Percentiles rank a stretch among this genome's conserved stretches.
Evolutionary conservation across 2,888 invertebrate genomes (phyloP).

Genomic region (Andrena haemorrhoa): DNA sequence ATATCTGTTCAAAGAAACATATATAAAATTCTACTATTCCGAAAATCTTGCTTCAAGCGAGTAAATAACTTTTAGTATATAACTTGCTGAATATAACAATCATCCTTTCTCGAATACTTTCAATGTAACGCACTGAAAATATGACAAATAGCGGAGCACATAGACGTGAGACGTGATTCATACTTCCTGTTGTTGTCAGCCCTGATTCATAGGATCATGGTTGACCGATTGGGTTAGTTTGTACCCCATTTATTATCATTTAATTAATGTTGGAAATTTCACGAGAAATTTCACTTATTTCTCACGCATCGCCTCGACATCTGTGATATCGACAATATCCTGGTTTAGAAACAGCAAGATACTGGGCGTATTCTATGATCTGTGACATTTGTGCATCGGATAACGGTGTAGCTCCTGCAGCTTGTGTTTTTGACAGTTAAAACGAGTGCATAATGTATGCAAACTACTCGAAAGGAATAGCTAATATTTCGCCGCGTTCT

Average conservation of each 20-base stretch:
- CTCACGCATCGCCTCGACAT: neutral
- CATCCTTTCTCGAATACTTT: neutral
- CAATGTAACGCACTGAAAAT: constrained; percentile 1
- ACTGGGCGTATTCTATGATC: constrained; percentile 1
- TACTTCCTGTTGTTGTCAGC: constrained; percentile 82
- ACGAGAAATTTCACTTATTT: constrained; percentile 20
- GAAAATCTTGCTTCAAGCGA: neutral
- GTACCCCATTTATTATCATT: constrained; percentile 73
- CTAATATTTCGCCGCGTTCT: constrained; percentile 7
- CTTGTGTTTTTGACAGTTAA: constrained; percentile 78
- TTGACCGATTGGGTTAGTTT: constrained; percentile 88
- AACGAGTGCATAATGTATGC: constrained; percentile 37
- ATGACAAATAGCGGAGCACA: constrained; percentile 47
- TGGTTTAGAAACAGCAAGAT: neutral
- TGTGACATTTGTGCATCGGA: constrained; percentile 25
- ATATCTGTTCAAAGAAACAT: neutral
- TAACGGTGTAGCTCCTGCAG: constrained; percentile 64
- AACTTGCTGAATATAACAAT: neutral
- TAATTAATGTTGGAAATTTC: constrained; percentile 64
- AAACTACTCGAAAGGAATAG: neutral
- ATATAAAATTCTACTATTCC: neutral
- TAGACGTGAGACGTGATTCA: constrained; percentile 80
- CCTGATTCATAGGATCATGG: constrained; percentile 86
- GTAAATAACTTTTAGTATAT: neutral
- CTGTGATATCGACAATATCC: neutral